Base-by-base conservation (phyloP, 2,888 invertebrate species). In the Himalopsyche japonica region DNA sequence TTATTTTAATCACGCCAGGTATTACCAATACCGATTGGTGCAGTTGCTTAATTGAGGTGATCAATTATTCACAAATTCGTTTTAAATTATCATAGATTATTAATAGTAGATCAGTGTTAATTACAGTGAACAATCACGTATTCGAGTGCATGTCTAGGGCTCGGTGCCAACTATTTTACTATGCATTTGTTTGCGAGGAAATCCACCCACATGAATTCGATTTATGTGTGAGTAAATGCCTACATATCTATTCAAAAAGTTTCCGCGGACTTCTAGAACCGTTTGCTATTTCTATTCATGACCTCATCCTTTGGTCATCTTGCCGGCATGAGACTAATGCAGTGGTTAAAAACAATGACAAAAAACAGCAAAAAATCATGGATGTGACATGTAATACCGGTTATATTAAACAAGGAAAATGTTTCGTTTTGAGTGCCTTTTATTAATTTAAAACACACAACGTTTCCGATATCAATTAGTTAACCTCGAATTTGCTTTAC, bases 241-340 rank as follows among this genome's bases (percentile, higher is more conserved):
- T 70, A 70, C 43, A 70, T 30, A 70, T 70, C 30, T 70, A 27
- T 70, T 27, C 64, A 70, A 24, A 70, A 70, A 7, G 70, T 70
- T 27, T 76, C 78, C 24, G 79, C 85, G 76, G 81, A 84, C 84
- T 86, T 83, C 86, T 86, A 88, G 87, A 87, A 88, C 87, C 83
- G 90, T 89, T 89, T 88, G 92, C 93, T 93, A 93, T 93, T 93
- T 93, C 92, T 92, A 92, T 92, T 91, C 90, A 92, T 93, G 93
- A 93, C 93, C 93, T 93, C 93, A 93, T 91, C 90, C 89, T 89
- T 70, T 70, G 70, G 70, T 70, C 70, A 70, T 70, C 70, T 70
- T 70, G 70, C 15, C 15, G 70, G 70, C 12, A 30, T 57, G 70
- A 70, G 70, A 27, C 70, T 70, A 70, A 27, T 70, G 70, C 70